Evolutionary conservation across 2,113 vertebrate species (phyloP), one percentile per base, ranked within the genome.

Genomic region (Callocephalon fimbriatum): DNA sequence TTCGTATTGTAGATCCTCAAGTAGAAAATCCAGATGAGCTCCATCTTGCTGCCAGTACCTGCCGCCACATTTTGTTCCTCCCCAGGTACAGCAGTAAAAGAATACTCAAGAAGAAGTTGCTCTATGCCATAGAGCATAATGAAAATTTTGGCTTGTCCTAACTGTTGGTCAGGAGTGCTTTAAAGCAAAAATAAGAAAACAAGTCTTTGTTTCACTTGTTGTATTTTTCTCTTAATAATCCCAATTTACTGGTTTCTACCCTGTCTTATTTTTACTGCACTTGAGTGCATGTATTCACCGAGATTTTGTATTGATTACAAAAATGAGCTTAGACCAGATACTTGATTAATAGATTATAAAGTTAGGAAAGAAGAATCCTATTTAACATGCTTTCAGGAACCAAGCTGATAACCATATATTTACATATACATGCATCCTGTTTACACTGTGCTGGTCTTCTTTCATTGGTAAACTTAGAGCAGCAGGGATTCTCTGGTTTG

Each of bases 41-140:
- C 12, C 86, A 16, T 66, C 97, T 96, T 44, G 3, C 0, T 32
- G 94, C 59, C 17, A 53, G 0, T 32, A 97, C 96, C 14, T 98
- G 98, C 72, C 4, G 0, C 8, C 21, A 0, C 7, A 13, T 6
- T 66, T 89, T 98, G 61, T 9, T 20, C 9, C 97, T 98, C 13
- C 98, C 98, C 19, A 97, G 97, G 86, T 98, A 98, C 65, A 98
- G 95, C 66, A 90, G 22, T n/a, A 82, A 91, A 53, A 65, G 76
- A 47, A 88, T 91, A 82, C 96, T 98, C 6, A 45, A 51, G 51
- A 5, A 96, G 18, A 97, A 70, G 40, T 61, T 98, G 35, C 82
- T 96, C 20, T 71, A 6, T 93, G 96, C 93, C 47, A 95, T 95
- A 50, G 92, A 84, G 16, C 56, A 73, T 65, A 93, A 78, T 83